Evolutionary conservation across 2,797 vertebrate species (phyloP), one percentile per base, ranked within the genome.

Genomic region (Columba guinea): DNA sequence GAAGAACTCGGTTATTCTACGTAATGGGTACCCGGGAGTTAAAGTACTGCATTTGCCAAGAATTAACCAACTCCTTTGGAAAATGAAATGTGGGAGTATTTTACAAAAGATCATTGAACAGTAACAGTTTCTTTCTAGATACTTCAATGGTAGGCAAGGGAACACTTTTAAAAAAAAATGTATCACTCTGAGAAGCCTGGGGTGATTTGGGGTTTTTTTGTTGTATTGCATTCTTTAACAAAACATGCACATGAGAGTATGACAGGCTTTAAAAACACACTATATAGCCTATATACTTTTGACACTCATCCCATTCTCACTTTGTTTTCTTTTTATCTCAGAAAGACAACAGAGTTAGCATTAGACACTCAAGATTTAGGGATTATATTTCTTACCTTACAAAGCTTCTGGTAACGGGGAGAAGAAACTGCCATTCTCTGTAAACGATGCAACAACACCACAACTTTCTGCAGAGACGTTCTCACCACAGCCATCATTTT

Each of bases 401-500:
- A 99, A 96, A 99, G 99, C 98, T 99, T 99, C 98, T 99, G 99
- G 98, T 99, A 99, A 87, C 99, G 99, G 60, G 99, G 99, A 89
- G 99, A 99, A 96, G 99, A 99, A 98, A 99, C 99, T 97, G 99
- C 99, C 99, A 99, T 99, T 98, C 99, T 99, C 98, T 99, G 99
- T 95, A 99, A 99, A 97, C 99, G 98, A 98, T 99, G 99, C 97
- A 99, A 98, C 98, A 99, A 99, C 97, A 99, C 98, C 98, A 99
- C 99, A 99, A 99, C 99, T 99, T 99, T 99, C 99, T 99, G 99
- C 98, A 99, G 98, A 98, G 99, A 99, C 82, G 99, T 99, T 98
- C 99, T 99, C 98, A 99, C 99, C 98, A 99, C 99, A 98, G 99
- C 99, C 99, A 99, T 99, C 99, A 99, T 99, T 99, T 98, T 99